Percentiles rank a stretch among this genome's conserved stretches.
Conservation (phyloP, 2,797 vertebrate genomes). For the Echeneis naucrates region DNA sequence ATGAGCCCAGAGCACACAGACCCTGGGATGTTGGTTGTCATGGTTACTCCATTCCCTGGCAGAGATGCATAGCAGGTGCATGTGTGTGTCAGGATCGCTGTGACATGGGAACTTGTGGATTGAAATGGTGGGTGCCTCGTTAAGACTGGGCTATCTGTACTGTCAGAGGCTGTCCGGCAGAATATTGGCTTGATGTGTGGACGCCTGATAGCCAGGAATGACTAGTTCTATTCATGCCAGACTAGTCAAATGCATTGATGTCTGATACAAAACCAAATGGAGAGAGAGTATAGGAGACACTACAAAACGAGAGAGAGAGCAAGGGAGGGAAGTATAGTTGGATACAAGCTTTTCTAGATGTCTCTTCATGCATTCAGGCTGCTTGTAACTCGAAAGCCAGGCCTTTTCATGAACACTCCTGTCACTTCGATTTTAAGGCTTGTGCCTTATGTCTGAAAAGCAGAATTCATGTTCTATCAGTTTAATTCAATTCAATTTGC, state of each 20-base stretch:
- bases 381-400: slow-evolving; percentile 4
- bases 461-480: slow-evolving; percentile 14
- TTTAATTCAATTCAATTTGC: neutral
- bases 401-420: slow-evolving; percentile 6
- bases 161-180: slow-evolving; percentile 75
- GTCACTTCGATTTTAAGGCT: slow-evolving; percentile 18
- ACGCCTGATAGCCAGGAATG: slow-evolving; percentile 74
- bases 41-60: slow-evolving; percentile 81
- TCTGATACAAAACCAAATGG: slow-evolving; percentile 59
- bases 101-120: slow-evolving; percentile 82
- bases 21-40: slow-evolving; percentile 83
- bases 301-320: slow-evolving; percentile 29
- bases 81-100: slow-evolving; percentile 78
- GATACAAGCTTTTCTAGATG: slow-evolving; percentile 5
- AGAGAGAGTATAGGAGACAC: slow-evolving; percentile 30
- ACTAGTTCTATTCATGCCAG: slow-evolving; percentile 79
- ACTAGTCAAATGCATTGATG: slow-evolving; percentile 64
- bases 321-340: slow-evolving; percentile 7
- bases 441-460: neutral
- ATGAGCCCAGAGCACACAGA: slow-evolving; percentile 78
- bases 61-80: slow-evolving; percentile 83
- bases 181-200: slow-evolving; percentile 68
- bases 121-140: slow-evolving; percentile 75
- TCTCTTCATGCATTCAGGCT: slow-evolving; percentile 15
- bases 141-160: slow-evolving; percentile 83